Evolutionary conservation across 2,797 vertebrate species (phyloP).

Genomic region (Propithecus perrieri): DNA sequence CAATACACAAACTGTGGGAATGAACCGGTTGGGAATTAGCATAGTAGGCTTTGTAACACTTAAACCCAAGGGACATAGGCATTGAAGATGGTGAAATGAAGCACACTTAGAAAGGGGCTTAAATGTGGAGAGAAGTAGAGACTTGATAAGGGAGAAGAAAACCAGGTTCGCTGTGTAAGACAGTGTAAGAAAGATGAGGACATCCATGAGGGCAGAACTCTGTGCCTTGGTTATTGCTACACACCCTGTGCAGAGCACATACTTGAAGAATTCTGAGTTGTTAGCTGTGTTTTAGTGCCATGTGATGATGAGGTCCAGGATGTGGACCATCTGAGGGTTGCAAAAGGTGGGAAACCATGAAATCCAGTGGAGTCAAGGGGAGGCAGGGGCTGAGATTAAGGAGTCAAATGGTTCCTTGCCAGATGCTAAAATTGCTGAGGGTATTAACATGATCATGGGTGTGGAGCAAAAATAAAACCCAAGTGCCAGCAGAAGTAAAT

Average conservation of each 20-base stretch:
- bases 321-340: neutral
- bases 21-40: neutral
- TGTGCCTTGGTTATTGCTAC: neutral
- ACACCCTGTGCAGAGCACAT: neutral
- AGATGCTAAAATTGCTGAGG: neutral
- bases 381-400: neutral
- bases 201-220: neutral
- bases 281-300: neutral
- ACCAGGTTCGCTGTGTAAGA: neutral
- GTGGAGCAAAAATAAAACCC: neutral
- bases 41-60: neutral
- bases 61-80: neutral
- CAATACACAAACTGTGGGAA: neutral
- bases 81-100: neutral
- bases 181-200: neutral
- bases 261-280: neutral
- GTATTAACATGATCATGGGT: neutral
- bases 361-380: neutral
- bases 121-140: neutral
- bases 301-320: neutral
- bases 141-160: neutral
- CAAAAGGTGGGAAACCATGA: neutral
- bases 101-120: neutral
- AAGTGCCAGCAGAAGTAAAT: neutral
- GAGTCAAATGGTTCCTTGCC: neutral